A percentile compares a stretch with the other conserved stretches of the same genome.
phyloP scores from a whole-genome alignment of 2,113 vertebrate species.

The Trachemys scripta region DNA sequence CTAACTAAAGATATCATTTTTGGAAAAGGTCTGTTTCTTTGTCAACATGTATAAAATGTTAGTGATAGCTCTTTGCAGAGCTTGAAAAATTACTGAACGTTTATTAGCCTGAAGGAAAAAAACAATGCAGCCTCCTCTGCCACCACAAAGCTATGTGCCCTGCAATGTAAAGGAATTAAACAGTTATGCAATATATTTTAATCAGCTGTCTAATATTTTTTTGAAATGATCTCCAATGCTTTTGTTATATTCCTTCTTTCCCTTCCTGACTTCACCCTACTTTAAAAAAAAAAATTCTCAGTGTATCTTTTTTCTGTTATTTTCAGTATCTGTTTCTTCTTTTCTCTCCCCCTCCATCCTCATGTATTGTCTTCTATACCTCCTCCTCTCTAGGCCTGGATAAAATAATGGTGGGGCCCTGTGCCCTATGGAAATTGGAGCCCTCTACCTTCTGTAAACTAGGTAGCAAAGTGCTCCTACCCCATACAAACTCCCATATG shows the following conservation, averaged over 20 bases:
- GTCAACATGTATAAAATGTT: slow-evolving; percentile 13
- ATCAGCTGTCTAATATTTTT: background rate
- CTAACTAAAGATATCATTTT: background rate
- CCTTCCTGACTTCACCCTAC: background rate
- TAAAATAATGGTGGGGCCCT: background rate
- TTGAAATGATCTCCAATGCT: background rate
- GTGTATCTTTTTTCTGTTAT: background rate
- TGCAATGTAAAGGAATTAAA: background rate
- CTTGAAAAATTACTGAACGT: slow-evolving; percentile 34
- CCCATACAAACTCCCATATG: too few species aligned
- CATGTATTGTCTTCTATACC: background rate
- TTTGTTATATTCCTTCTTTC: background rate
- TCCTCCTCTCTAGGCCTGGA: background rate
- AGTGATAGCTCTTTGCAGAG: background rate
- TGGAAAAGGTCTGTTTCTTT: background rate
- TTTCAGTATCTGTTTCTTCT: background rate
- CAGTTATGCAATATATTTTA: background rate
- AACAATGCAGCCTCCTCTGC: background rate
- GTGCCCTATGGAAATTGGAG: background rate
- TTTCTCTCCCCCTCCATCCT: background rate
- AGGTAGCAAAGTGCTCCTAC: background rate
- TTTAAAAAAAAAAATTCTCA: background rate
- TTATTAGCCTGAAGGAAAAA: background rate
- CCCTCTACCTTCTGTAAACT: background rate
- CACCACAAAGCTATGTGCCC: background rate